Evolutionary conservation across 2,797 vertebrate genomes (phyloP).

Genomic region (Artibeus lituratus): DNA sequence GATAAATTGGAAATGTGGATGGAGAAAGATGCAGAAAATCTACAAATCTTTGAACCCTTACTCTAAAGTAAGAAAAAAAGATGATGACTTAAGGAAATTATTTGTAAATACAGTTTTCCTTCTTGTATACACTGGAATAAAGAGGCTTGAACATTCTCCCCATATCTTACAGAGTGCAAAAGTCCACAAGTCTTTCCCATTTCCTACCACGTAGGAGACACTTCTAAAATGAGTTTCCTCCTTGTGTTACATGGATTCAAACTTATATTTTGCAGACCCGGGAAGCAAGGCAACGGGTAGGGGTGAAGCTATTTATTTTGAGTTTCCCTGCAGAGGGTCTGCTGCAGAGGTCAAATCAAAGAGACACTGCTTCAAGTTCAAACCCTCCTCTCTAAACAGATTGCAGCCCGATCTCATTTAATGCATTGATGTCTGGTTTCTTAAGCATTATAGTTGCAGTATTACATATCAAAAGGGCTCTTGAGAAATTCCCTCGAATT

Average conservation of each 20-base stretch:
- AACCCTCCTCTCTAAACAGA: constrained; percentile 84
- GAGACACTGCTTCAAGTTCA: constrained; percentile 83
- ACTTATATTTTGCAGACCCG: constrained; percentile 72
- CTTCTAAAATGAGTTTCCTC: constrained; percentile 37
- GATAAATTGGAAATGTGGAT: constrained; percentile 53
- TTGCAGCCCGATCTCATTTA: constrained; percentile 84
- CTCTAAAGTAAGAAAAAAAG: constrained; percentile 55
- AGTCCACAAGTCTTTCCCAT: not conserved
- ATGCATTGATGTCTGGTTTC: constrained; percentile 87
- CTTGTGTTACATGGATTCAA: constrained; percentile 60
- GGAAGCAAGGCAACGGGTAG: constrained; percentile 65
- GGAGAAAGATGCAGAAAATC: constrained; percentile 69
- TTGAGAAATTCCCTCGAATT: constrained; percentile 83
- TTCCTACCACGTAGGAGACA: constrained; percentile 19
- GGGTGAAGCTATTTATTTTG: constrained; percentile 73
- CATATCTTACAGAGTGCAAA: not conserved
- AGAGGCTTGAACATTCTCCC: not conserved
- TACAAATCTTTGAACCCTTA: constrained; percentile 60
- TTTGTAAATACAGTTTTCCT: not conserved
- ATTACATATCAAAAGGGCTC: constrained; percentile 88
- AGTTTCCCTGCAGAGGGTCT: constrained; percentile 75
- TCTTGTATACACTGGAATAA: not conserved
- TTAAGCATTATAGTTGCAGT: constrained; percentile 85
- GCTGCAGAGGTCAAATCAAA: constrained; percentile 87
- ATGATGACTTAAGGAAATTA: constrained; percentile 19